Conservation (phyloP, 2,888 invertebrate genomes). For the Dryadula phaetusa region DNA sequence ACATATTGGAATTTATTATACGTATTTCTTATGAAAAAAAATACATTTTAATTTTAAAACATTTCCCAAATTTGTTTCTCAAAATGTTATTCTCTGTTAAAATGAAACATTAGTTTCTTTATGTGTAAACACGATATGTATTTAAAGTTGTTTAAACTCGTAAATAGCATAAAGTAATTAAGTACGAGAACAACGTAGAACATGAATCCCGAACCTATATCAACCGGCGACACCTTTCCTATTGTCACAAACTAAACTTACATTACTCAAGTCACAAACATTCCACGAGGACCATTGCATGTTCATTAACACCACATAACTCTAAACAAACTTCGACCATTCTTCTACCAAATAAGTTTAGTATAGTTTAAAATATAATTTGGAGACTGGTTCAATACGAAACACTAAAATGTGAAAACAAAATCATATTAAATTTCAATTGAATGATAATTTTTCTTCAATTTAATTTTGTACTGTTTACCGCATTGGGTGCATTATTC, state of each 20-base stretch:
- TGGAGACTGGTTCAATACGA: not conserved
- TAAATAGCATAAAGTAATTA: conserved; percentile 33
- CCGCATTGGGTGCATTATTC: too few relatives aligned
- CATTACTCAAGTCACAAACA: conserved; percentile 35
- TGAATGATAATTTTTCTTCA: too few relatives aligned
- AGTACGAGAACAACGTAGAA: conserved; percentile 26
- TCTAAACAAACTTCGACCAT: conserved; percentile 1
- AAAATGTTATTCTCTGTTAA: too few relatives aligned
- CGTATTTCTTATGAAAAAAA: too few relatives aligned
- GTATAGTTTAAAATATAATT: not conserved
- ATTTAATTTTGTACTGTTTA: too few relatives aligned
- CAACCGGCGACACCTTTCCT: conserved; percentile 34
- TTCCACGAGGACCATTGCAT: conserved; percentile 16
- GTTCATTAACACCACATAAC: conserved; percentile 25
- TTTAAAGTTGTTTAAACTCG: not conserved
- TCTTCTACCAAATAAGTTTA: conserved; percentile 14
- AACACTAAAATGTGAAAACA: not conserved
- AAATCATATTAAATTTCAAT: too few relatives aligned
- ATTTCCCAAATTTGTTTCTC: too few relatives aligned
- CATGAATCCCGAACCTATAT: conserved; percentile 38
- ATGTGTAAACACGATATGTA: too few relatives aligned
- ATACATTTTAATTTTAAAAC: too few relatives aligned
- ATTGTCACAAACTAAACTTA: conserved; percentile 37
- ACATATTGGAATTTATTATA: too few relatives aligned
- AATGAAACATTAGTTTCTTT: too few relatives aligned